phyloP scores from a whole-genome alignment of 2,797 vertebrate species.

The Podarcis siculus region DNA sequence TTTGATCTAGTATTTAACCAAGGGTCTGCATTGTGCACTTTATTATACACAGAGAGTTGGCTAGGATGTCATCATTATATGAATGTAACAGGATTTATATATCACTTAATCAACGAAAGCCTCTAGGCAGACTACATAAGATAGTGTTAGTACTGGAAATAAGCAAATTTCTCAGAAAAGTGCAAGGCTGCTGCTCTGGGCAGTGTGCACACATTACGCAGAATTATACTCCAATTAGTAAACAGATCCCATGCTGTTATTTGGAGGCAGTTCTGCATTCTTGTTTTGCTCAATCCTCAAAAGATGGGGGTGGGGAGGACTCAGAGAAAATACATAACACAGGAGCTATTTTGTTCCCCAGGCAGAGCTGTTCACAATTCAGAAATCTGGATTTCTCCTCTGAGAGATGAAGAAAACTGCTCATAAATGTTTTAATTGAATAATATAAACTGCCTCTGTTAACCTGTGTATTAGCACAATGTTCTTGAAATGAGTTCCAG shows the following conservation, averaged over 20 bases:
- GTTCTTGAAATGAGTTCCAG: slow-evolving; percentile 2
- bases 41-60: no score
- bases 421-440: not conserved
- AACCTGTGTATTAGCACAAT: not conserved
- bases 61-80: no score
- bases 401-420: not conserved
- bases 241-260: not conserved
- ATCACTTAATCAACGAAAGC: no score
- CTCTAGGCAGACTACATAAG: no score
- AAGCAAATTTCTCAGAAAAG: not conserved
- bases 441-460: slow-evolving; percentile 26
- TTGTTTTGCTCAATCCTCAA: not conserved
- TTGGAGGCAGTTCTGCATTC: slow-evolving; percentile 16
- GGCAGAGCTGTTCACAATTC: slow-evolving; percentile 6
- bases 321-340: not conserved
- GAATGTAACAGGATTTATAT: no score
- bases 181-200: not conserved
- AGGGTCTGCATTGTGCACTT: not conserved
- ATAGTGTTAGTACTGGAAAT: not conserved
- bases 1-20: not conserved
- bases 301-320: not conserved
- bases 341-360: slow-evolving; percentile 7
- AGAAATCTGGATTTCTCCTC: not conserved
- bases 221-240: not conserved
- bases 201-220: accelerated